phyloP scores from a whole-genome alignment of 2,797 vertebrate genomes.

The Acanthopagrus latus region DNA sequence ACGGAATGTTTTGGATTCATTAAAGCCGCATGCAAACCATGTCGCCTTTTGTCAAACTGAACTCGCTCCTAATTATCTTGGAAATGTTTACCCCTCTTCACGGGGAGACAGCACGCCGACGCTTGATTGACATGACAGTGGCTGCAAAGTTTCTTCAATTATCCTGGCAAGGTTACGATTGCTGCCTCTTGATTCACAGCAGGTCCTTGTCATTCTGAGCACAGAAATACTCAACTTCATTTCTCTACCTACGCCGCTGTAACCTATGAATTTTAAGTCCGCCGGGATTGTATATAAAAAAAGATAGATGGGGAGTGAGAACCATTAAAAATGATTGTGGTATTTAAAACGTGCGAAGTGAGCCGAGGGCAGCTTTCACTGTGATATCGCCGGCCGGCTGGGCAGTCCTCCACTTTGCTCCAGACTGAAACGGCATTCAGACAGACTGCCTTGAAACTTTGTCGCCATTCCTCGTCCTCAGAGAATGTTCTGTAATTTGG shows the following conservation, averaged over 20 bases:
- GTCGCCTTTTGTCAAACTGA: conserved; percentile 61
- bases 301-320: conserved; percentile 20
- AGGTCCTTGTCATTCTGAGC: conserved; percentile 56
- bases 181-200: conserved; percentile 59
- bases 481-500: neutral
- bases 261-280: conserved; percentile 50
- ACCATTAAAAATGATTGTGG: conserved; percentile 40
- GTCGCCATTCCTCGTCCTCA: conserved; percentile 1
- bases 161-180: conserved; percentile 67
- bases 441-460: neutral
- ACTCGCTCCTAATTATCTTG: conserved; percentile 64
- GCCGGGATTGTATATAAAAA: conserved; percentile 25
- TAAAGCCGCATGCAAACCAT: conserved; percentile 50
- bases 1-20: conserved; percentile 62
- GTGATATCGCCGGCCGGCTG: neutral
- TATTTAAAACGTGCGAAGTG: conserved; percentile 29
- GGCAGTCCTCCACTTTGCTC: neutral
- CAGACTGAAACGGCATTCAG: neutral
- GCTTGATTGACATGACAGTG: conserved; percentile 67
- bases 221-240: conserved; percentile 47
- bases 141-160: conserved; percentile 68
- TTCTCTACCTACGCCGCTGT: conserved; percentile 32
- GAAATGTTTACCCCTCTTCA: conserved; percentile 63
- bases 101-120: conserved; percentile 53
- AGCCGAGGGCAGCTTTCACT: conserved; percentile 11